Evolutionary conservation across 2,888 invertebrate species (phyloP).

Genomic region (Temnothorax ravouxi): DNA sequence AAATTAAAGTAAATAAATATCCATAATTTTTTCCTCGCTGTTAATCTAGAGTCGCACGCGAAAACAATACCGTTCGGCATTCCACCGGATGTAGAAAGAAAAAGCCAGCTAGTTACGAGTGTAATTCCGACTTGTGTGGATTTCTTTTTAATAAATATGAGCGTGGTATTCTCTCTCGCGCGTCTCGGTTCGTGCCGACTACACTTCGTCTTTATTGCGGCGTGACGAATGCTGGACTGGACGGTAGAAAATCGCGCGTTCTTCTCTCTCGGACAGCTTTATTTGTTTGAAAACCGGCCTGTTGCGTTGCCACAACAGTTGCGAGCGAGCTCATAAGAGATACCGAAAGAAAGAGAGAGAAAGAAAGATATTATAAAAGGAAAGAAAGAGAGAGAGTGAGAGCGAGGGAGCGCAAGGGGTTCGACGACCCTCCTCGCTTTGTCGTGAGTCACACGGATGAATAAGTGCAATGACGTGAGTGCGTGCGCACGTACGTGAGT

Average conservation of each 20-base stretch:
- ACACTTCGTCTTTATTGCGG: conserved; percentile 32
- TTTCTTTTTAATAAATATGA: conserved; percentile 14
- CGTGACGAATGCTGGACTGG: conserved; percentile 27
- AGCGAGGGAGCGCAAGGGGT: conserved; percentile 65
- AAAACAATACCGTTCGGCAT: not conserved
- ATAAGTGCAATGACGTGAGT: conserved; percentile 66
- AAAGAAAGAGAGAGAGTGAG: not conserved
- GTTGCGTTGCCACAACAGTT: conserved; percentile 48
- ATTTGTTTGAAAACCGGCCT: conserved; percentile 45
- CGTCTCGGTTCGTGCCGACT: not conserved
- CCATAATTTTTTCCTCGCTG: not conserved
- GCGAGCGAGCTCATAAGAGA: conserved; percentile 19
- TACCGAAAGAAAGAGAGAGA: not conserved
- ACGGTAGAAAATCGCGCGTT: conserved; percentile 38
- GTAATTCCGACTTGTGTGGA: not conserved
- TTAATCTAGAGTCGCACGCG: not conserved
- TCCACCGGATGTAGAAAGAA: not conserved
- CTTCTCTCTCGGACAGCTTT: conserved; percentile 34
- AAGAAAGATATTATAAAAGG: too few relatives aligned
- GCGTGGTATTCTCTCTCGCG: not conserved
- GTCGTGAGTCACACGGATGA: conserved; percentile 77
- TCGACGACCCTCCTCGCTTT: conserved; percentile 76
- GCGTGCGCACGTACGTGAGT: not conserved
- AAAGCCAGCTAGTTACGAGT: not conserved
- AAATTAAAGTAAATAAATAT: conserved; percentile 5